Evolutionary conservation across 2,888 invertebrate genomes (phyloP).

Genomic region (Ethmia dodecea): DNA sequence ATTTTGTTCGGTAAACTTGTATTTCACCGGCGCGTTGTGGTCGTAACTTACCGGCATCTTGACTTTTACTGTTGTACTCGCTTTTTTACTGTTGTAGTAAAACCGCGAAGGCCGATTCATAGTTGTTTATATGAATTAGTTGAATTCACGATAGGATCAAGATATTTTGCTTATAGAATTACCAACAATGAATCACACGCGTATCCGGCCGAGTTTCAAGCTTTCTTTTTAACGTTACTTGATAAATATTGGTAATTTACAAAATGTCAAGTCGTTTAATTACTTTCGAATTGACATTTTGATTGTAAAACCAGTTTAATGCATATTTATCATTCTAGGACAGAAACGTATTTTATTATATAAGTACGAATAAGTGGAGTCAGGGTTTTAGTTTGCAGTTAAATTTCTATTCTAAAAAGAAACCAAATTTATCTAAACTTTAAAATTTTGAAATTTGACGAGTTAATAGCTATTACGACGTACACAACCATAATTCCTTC

Average conservation of each 20-base stretch:
- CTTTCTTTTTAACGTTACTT: slow-evolving; percentile 14
- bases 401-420: too few species aligned
- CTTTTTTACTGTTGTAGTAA: slow-evolving; percentile 59
- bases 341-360: too few species aligned
- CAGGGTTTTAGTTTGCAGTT: too few species aligned
- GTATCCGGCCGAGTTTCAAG: slow-evolving; percentile 9
- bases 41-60: slow-evolving; percentile 52
- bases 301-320: slow-evolving; percentile 12
- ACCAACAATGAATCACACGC: slow-evolving; percentile 4
- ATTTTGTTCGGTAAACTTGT: slow-evolving; percentile 49
- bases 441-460: too few species aligned
- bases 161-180: slow-evolving; percentile 15
- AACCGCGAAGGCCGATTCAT: slow-evolving; percentile 51
- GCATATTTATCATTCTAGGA: too few species aligned
- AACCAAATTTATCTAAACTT: too few species aligned
- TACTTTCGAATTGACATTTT: slow-evolving; percentile 13
- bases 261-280: slow-evolving; percentile 24
- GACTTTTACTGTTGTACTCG: slow-evolving; percentile 66
- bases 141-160: slow-evolving; percentile 24
- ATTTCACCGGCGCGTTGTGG: slow-evolving; percentile 30
- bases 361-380: too few species aligned
- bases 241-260: slow-evolving; percentile 20
- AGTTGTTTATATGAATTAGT: slow-evolving; percentile 29
- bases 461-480: too few species aligned
- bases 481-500: too few species aligned